Evolutionary conservation across 2,888 invertebrate genomes (phyloP), one percentile per base, ranked within the genome.

Genomic region (Saturnia japonica): DNA sequence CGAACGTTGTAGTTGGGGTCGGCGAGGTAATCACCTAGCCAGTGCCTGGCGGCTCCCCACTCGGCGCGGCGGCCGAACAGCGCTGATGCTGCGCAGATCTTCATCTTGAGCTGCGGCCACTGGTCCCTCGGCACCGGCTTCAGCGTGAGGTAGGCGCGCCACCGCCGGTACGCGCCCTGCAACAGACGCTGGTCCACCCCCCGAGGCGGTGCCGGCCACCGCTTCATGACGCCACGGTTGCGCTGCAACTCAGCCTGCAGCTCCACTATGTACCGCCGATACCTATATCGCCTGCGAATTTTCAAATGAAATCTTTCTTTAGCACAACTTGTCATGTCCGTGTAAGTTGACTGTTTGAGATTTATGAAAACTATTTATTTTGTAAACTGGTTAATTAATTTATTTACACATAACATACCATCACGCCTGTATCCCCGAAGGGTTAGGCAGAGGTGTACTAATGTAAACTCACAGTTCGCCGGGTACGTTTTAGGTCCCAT

Each of bases 121-220:
- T 99, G 98, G 47, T 72, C 85, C 16, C 85, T 72, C 6, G 88
- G 87, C 75, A 98, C 95, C 72, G 96, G 96, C 79, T 95, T 94
- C n/a, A 99, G 95, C 70, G 97, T 96, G 95, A 97, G 97, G 90
- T 95, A 96, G 0, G 98, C 99, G 72, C 98, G 94, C 99, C 99
- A 99, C 77, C 96, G 94, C n/a, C 96, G 95, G 83, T 95, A 96
- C 19, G 97, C 95, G 3, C 77, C 85, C 75, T 81, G 82, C 28
- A 95, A 87, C 1, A 95, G 91, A 19, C 96, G 95, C 1, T 96
- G 25, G 25, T 9, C 12, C 67, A 95, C 93, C 0, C 97, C 95
- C 0, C 96, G 95, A 34, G 96, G 95, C 9, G 98, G 96, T 0
- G 92, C 87, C 0, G 99, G 99, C 99, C 99, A 99, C 54, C 93